Evolutionary conservation across 2,888 invertebrate genomes (phyloP), one percentile per base, ranked within the genome.

Genomic region (Smittia aterrima): DNA sequence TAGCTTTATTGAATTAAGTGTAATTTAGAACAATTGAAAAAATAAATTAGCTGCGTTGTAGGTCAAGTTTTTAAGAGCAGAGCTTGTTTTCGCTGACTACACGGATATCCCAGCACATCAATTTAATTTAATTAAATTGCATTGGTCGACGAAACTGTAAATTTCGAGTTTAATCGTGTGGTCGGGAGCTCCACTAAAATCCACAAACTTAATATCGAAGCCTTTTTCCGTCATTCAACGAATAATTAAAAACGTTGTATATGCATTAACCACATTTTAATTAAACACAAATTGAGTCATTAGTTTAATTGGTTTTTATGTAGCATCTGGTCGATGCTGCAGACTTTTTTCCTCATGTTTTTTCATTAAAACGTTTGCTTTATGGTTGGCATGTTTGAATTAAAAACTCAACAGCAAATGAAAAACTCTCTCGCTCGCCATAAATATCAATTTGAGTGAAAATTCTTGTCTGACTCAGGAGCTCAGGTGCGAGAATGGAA

Each of bases 221-320:
- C 47, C 16, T 16, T 11, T 16, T 47, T n/a, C 16, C 7, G 16
- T 47, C 4, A 11, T 47, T 18, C 24, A 18, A 58, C 58, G 20
- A 58, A 18, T 68, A 68, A 68, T 68, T 68, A 68, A 68, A 68
- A 68, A 68, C 41, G 7, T 68, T 68, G 68, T 41, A 41, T 38
- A 47, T 47, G 20, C n/a, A 47, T 67, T 32, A 47, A 68, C 68
- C 68, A 47, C 68, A 68, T 47, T 68, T 47, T 41, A 68, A 68
- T 68, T 68, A 68, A 68, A 24, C 68, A 40, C 68, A 68, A 68
- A 68, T 47, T 68, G 47, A 68, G 24, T 68, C 68, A 47, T 68
- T 68, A 68, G 68, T 68, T 41, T 40, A 68, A 68, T 68, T 68
- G 68, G 47, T 68, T 68, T 68, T 47, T 18, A 47, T 68, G n/a